These are phyloP conservation scores for Notocelia uddmanniana DNA, from an alignment of 2,888 invertebrate species.

Conservation along the genomic window DNA sequence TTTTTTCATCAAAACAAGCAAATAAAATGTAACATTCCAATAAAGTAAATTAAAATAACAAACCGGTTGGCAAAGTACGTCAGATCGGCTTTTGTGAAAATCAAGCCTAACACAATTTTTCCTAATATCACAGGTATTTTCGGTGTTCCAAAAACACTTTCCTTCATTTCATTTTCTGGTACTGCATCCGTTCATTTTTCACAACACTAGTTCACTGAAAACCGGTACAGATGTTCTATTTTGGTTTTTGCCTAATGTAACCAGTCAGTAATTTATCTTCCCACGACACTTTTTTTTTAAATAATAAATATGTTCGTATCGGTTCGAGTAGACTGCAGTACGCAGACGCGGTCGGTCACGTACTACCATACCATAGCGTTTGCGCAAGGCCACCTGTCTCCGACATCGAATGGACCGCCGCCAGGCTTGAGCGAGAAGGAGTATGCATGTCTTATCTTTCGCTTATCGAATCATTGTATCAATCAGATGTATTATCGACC, in stretches of 20 bases:
- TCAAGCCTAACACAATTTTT: constrained; percentile 87
- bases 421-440: constrained; percentile 67
- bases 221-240: neutral
- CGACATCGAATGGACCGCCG: constrained; percentile 48
- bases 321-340: constrained; percentile 28
- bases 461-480: constrained; percentile 29
- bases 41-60: constrained; percentile 60
- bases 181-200: constrained; percentile 38
- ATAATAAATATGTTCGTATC: constrained; percentile 28
- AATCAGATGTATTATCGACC: constrained; percentile 7
- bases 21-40: constrained; percentile 19
- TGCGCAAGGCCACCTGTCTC: constrained; percentile 70
- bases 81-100: constrained; percentile 87
- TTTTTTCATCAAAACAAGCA: constrained; percentile 25
- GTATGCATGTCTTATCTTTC: constrained; percentile 62
- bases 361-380: constrained; percentile 51
- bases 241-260: neutral
- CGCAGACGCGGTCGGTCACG: constrained; percentile 48
- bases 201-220: constrained; percentile 29
- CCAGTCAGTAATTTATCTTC: neutral
- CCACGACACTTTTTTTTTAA: constrained; percentile 4
- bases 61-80: constrained; percentile 88
- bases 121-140: constrained; percentile 80
- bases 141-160: constrained; percentile 60
- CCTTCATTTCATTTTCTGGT: constrained; percentile 75